phyloP scores from a whole-genome alignment of 2,797 vertebrate genomes.

The Stomatorhinus walkeri region DNA sequence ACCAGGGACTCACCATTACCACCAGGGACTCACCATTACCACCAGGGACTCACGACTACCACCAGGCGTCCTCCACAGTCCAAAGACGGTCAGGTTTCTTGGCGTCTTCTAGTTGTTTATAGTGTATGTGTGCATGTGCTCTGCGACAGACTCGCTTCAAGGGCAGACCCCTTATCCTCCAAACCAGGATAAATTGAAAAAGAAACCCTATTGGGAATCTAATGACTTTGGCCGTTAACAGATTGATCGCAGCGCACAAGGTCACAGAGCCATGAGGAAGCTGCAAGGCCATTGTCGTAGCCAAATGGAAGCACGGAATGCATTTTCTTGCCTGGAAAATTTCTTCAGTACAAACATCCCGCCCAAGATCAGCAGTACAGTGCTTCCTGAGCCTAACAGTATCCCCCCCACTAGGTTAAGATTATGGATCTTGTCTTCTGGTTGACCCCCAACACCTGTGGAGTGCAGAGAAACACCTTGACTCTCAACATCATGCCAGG shows the following conservation, averaged over 20 bases:
- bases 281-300: not conserved
- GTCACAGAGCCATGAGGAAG: not conserved
- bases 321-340: slow-evolving; percentile 36
- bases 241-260: not conserved
- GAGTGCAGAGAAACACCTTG: not conserved
- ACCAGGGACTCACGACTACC: not conserved
- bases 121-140: not conserved
- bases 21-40: not conserved
- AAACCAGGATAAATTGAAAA: not conserved
- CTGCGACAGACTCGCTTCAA: not conserved
- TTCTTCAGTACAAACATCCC: slow-evolving; percentile 58
- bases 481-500: not conserved
- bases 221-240: not conserved
- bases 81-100: not conserved
- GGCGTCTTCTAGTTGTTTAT: not conserved
- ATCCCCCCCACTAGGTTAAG: not conserved
- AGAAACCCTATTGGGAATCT: not conserved
- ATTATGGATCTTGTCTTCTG: not conserved
- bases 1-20: not conserved
- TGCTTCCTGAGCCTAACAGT: slow-evolving; percentile 14
- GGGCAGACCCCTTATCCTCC: not conserved
- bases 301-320: not conserved
- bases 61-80: not conserved
- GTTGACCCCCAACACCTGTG: not conserved
- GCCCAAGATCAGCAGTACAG: slow-evolving; percentile 45